A percentile compares a stretch with the other conserved stretches of the same genome.
Evolutionary conservation across 2,113 vertebrate genomes (phyloP).

Genomic region (Sturnus vulgaris): DNA sequence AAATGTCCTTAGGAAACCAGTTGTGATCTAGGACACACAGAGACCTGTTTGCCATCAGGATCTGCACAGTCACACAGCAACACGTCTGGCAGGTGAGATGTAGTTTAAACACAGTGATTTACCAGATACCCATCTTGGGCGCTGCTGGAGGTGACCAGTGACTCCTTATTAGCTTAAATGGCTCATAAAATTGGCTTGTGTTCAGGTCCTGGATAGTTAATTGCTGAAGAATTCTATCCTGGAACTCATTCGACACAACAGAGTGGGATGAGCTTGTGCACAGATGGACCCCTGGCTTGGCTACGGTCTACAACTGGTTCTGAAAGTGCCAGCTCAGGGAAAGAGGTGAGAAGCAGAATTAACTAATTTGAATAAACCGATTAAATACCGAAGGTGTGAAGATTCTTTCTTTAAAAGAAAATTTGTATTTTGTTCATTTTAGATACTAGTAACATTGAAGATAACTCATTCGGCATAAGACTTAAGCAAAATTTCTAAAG

Average conservation of each 20-base stretch:
- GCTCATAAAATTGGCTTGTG: not conserved
- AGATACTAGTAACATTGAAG: not conserved
- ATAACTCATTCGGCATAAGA: not conserved
- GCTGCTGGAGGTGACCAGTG: not conserved
- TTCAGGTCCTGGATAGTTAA: not conserved
- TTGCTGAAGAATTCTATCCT: not conserved
- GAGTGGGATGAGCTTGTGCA: not conserved
- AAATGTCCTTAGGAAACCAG: not conserved
- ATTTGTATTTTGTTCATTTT: not conserved
- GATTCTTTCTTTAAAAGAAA: not conserved
- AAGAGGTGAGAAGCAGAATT: not conserved
- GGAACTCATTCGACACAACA: fast-evolving
- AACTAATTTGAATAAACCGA: no score
- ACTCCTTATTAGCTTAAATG: not conserved
- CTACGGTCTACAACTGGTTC: not conserved
- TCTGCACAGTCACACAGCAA: not conserved
- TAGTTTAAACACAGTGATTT: not conserved
- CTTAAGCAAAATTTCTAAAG: not conserved
- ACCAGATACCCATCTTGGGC: fast-evolving
- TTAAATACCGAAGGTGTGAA: not conserved
- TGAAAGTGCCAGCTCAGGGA: not conserved
- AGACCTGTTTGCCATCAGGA: not conserved
- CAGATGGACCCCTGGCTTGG: not conserved
- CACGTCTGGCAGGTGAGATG: not conserved
- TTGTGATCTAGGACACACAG: not conserved